Evolutionary conservation across 2,888 invertebrate species (phyloP).

Genomic region (Eristalis pertinax): DNA sequence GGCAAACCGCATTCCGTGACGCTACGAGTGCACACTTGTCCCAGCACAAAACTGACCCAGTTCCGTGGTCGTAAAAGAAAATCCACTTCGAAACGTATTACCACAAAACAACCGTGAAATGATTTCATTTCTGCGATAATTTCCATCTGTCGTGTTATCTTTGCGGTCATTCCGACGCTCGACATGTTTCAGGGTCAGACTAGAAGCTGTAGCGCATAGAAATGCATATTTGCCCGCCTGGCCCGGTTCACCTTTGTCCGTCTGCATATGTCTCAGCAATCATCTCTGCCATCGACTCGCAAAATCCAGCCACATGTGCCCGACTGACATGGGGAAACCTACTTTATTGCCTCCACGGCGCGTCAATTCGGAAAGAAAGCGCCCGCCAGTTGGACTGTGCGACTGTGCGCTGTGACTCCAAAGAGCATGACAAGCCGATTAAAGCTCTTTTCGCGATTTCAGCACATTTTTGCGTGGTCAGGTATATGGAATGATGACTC

Average conservation of each 20-base stretch:
- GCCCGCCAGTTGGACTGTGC: conserved; percentile 11
- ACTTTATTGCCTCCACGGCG: conserved; percentile 3
- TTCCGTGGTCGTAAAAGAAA: background rate
- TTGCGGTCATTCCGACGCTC: conserved; percentile 1
- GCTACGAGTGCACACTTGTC: background rate
- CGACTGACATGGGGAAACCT: conserved; percentile 31
- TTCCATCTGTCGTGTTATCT: background rate
- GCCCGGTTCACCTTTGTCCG: background rate
- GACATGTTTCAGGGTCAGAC: conserved; percentile 15
- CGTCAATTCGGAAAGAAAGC: conserved; percentile 18
- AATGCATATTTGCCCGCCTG: conserved; percentile 10
- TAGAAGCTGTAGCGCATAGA: background rate
- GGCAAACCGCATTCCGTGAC: background rate
- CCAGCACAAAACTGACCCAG: conserved; percentile 8
- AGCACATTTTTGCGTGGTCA: conserved; percentile 6
- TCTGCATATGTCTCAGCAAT: too few relatives aligned
- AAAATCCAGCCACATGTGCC: background rate
- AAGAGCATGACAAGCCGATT: conserved; percentile 37
- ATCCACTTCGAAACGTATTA: background rate
- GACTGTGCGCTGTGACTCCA: background rate
- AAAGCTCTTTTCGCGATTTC: conserved; percentile 15
- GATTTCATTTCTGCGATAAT: conserved; percentile 27
- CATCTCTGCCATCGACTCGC: background rate
- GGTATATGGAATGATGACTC: conserved; percentile 1
- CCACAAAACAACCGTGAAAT: conserved; percentile 22